phyloP scores from a whole-genome alignment of 2,797 vertebrate genomes.

The Pantherophis vulpinus region DNA sequence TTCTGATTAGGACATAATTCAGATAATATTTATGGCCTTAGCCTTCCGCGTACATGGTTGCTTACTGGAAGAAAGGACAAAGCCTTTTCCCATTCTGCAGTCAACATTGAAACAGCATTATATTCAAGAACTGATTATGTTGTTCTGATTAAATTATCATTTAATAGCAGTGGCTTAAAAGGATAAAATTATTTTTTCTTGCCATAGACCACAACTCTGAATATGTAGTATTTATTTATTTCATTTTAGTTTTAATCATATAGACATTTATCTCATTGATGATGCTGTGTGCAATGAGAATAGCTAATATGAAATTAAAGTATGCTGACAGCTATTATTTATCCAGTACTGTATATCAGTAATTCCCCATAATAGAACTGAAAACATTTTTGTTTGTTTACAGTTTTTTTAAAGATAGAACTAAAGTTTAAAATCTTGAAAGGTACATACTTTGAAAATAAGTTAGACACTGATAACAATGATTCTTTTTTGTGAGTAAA shows the following conservation, averaged over 20 bases:
- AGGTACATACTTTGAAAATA: background rate
- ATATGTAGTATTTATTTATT: background rate
- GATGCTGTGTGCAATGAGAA: background rate
- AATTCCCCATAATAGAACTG: background rate
- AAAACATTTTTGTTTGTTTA: background rate
- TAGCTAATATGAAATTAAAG: background rate
- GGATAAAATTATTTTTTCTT: background rate
- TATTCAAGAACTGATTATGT: background rate
- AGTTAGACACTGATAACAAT: background rate
- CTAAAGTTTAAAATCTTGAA: background rate
- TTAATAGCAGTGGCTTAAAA: background rate
- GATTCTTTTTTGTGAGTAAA: constrained; percentile 4
- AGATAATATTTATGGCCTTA: background rate
- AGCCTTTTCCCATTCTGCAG: background rate
- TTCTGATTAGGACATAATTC: background rate
- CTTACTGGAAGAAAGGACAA: background rate
- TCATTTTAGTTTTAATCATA: background rate
- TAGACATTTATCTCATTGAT: background rate
- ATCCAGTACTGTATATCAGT: background rate
- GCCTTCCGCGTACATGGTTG: background rate
- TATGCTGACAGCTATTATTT: background rate
- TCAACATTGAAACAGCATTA: background rate
- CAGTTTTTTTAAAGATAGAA: background rate
- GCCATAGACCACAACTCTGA: background rate
- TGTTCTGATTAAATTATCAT: background rate